These are phyloP conservation scores for Ctenopoma multispine DNA, from an alignment of 2,797 vertebrate species.

Conservation along the genomic window DNA sequence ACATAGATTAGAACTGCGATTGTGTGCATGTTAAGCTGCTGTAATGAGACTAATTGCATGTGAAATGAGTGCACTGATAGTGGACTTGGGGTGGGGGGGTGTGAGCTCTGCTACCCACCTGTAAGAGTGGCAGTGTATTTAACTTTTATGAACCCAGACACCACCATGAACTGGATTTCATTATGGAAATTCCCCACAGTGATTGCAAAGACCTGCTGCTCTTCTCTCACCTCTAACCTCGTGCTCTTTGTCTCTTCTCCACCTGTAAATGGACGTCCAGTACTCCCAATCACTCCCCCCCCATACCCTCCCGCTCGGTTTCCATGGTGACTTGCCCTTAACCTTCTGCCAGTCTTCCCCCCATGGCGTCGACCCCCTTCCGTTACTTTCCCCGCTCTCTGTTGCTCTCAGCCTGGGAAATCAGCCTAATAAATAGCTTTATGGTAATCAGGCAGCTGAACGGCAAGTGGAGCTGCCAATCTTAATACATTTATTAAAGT, in stretches of 20 bases:
- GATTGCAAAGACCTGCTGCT: conserved; percentile 11
- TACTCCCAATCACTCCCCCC: conserved; percentile 66
- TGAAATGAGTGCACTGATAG: conserved; percentile 31
- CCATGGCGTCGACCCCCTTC: conserved; percentile 33
- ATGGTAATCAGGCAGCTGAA: conserved; percentile 85
- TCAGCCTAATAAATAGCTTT: conserved; percentile 93
- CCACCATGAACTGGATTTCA: not conserved
- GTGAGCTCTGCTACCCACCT: conserved; percentile 38
- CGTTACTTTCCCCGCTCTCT: conserved; percentile 13
- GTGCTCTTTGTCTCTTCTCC: conserved; percentile 25
- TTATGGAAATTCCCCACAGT: conserved; percentile 8
- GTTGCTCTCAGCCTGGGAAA: conserved; percentile 81
- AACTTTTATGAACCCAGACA: conserved; percentile 15
- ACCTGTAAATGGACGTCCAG: conserved; percentile 69
- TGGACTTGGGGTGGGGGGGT: not conserved
- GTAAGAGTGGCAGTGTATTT: conserved; percentile 40
- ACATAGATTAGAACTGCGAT: conserved; percentile 32
- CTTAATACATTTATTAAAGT: conserved; percentile 84
- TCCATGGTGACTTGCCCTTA: conserved; percentile 80
- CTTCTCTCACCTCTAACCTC: conserved; percentile 47
- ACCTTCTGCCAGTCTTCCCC: conserved; percentile 57
- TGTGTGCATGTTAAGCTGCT: conserved; percentile 21
- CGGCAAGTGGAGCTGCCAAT: conserved; percentile 82
- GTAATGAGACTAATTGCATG: conserved; percentile 58
- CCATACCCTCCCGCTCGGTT: conserved; percentile 57